Base-by-base conservation (phyloP, 2,113 vertebrate species). In the Lichenostomus cassidix region DNA sequence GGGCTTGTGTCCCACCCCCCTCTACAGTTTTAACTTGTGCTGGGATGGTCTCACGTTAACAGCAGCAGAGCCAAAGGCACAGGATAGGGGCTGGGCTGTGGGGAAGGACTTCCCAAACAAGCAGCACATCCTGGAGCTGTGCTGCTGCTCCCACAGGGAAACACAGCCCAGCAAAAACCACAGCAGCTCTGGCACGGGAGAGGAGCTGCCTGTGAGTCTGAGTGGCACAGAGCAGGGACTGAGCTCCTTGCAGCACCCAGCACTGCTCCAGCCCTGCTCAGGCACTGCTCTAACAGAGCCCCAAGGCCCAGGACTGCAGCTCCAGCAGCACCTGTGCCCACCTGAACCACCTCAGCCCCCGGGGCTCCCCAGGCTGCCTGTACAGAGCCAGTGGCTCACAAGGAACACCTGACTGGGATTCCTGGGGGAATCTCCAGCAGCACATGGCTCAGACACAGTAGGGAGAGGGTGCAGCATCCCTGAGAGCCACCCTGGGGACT, bases 301-400 rank as follows among this genome's bases (percentile, higher is more conserved):
- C 62, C 47, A 13, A 28, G 50, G 35, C 6, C 12, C 75, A 56
- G 75, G n/a, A 44, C 39, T 63, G 39, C 39, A 63, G 39, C 14
- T 21, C 0, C 1, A 41, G 76, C 59, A 22, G 22, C 33, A 3
- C 0, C 0, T 0, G 8, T 6, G 29, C 58, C 13, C 5, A 29
- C n/a, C 50, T 7, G 9, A 47, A 5, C 35, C 4, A 2, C 25
- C 39, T 17, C 78, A n/a, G 49, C 12, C 62, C 58, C 13, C 2
- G 7, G 28, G 28, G 23, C 5, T 5, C 37, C 53, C 50, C 7
- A 1, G 0, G 33, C 17, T 14, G 28, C 59, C 12, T 10, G 47
- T 8, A 33, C 20, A 7, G 49, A 50, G 49, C 41, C 14, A 3
- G 15, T 3, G 19, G 42, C 39, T 35, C 53, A 2, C 33, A 15